Evolutionary conservation across 2,797 vertebrate species (phyloP).

Genomic region (Smutsia gigantea): DNA sequence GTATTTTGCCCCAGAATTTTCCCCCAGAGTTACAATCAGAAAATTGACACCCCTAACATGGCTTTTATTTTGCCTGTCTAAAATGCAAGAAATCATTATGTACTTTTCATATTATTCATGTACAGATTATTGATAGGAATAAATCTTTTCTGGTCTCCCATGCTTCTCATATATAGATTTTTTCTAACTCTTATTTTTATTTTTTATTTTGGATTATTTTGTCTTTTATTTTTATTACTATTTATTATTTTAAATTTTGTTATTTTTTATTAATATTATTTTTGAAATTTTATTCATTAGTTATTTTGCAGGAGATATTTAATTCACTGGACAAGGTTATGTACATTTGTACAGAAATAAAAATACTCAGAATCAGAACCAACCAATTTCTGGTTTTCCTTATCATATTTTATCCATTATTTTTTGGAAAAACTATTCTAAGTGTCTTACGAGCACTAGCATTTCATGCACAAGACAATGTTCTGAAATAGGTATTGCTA

Average conservation of each 20-base stretch:
- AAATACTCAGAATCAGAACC: not conserved
- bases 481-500: not conserved
- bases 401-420: not conserved
- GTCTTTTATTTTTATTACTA: not conserved
- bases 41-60: not conserved
- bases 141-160: not conserved
- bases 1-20: no score
- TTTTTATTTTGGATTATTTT: not conserved
- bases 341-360: not conserved
- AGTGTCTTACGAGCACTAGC: not conserved
- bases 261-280: not conserved
- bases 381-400: not conserved
- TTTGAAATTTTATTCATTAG: not conserved
- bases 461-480: not conserved
- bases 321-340: not conserved
- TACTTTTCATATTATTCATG: not conserved
- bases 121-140: not conserved
- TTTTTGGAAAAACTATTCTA: not conserved
- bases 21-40: not conserved
- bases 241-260: not conserved
- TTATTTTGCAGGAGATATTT: not conserved
- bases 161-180: not conserved
- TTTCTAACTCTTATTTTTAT: not conserved
- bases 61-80: not conserved
- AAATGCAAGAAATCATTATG: not conserved